These are phyloP conservation scores for Botrylloides violaceus DNA, from an alignment of 23 tunicate genomes.

Conservation along the genomic window DNA sequence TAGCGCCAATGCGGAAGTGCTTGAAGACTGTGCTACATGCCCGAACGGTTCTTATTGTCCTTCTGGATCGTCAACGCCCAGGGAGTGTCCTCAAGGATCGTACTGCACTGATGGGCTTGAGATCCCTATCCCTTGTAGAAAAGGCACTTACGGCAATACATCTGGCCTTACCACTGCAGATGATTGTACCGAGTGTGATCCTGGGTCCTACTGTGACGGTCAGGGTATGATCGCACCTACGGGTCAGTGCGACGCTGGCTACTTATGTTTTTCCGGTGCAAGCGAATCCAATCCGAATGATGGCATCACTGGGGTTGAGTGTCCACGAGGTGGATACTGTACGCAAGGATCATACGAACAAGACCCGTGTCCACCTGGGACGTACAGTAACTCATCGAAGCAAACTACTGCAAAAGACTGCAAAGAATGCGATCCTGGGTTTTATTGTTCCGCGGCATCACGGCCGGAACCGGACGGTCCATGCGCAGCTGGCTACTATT, in stretches of 20 bases:
- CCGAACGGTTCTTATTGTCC: conserved; percentile 77
- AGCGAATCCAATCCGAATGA: conserved; percentile 61
- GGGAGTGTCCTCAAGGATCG: conserved; percentile 59
- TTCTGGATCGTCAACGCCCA: conserved; percentile 27
- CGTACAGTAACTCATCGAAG: conserved; percentile 42
- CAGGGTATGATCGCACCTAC: conserved; percentile 61
- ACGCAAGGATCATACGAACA: conserved; percentile 50
- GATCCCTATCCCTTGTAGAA: conserved; percentile 81
- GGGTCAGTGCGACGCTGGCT: conserved; percentile 89
- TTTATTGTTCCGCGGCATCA: conserved; percentile 60
- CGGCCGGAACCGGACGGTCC: conserved; percentile 57
- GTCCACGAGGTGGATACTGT: conserved; percentile 83
- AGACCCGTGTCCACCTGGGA: conserved; percentile 51
- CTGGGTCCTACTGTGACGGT: conserved; percentile 82
- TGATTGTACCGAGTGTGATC: conserved; percentile 65
- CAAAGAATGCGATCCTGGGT: conserved; percentile 73
- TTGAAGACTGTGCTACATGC: conserved; percentile 56
- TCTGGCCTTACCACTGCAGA: conserved; percentile 28
- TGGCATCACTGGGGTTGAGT: conserved; percentile 42
- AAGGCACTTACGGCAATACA: conserved; percentile 81
- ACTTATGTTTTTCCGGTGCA: conserved; percentile 58
- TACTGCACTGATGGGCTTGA: conserved; percentile 43
- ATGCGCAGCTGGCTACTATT: conserved; percentile 68
- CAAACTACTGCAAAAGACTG: conserved; percentile 77
- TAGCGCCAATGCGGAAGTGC: conserved; percentile 14